Conservation (phyloP, 2,888 invertebrate species). For the Elysia crispata region DNA sequence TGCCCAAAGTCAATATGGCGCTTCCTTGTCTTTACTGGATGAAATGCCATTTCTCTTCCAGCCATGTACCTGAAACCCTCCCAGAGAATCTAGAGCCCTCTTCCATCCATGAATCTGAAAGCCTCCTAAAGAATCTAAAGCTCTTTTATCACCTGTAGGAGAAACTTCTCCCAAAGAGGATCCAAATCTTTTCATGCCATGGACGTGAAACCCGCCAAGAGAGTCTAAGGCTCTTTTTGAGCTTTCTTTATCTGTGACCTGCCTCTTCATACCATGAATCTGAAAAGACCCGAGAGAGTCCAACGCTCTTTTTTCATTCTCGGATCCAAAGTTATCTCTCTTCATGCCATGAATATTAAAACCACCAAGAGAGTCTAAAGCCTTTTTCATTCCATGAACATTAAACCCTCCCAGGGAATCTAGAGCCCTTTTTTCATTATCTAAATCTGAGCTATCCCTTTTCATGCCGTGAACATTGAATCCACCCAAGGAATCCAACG, state of each 20-base stretch:
- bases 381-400: conserved; percentile 39
- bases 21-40: no score
- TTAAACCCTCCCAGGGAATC: conserved; percentile 39
- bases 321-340: background rate
- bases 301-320: background rate
- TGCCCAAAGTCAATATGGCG: no score
- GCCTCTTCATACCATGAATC: background rate
- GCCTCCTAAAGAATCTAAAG: conserved; percentile 40
- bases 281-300: no score
- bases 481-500: conserved; percentile 40
- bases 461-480: conserved; percentile 46
- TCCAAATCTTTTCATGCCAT: conserved; percentile 47
- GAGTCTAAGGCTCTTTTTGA: conserved; percentile 47
- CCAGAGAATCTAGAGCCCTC: conserved; percentile 37
- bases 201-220: conserved; percentile 52
- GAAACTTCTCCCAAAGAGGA: background rate
- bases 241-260: background rate
- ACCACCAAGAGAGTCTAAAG: conserved; percentile 5
- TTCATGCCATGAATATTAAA: conserved; percentile 47
- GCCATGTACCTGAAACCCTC: conserved; percentile 39
- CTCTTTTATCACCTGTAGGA: conserved; percentile 12
- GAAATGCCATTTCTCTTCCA: no score
- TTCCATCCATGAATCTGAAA: conserved; percentile 44
- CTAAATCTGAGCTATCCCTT: background rate
- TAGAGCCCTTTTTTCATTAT: conserved; percentile 26